Conservation (phyloP, 2,797 vertebrate species). For the Syndactyla subalaris region DNA sequence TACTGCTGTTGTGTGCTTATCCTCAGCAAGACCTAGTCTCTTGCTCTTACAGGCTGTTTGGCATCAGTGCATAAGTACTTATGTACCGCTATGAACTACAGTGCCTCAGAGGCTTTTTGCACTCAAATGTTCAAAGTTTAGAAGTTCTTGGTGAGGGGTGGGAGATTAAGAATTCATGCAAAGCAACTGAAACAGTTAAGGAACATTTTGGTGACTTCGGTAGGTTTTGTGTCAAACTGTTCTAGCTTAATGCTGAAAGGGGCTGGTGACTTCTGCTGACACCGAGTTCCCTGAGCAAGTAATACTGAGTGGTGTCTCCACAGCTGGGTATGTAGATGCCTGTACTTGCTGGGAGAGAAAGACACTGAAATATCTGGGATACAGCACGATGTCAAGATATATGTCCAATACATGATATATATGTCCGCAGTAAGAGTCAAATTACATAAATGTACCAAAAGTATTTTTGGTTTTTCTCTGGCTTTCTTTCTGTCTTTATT, state of each 20-base stretch:
- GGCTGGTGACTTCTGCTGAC: neutral
- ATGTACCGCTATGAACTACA: neutral
- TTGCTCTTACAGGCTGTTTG: neutral
- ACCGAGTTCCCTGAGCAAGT: neutral
- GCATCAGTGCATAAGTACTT: neutral
- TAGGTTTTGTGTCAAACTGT: neutral
- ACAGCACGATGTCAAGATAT: neutral
- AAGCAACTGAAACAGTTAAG: neutral
- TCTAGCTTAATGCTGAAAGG: neutral
- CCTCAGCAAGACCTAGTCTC: neutral
- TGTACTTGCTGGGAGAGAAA: neutral
- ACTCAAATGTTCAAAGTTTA: neutral
- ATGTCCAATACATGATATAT: neutral
- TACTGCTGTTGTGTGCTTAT: neutral
- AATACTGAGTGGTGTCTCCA: neutral
- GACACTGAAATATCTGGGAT: neutral
- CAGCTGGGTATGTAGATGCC: neutral
- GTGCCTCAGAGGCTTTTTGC: neutral
- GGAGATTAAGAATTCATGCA: neutral
- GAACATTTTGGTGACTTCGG: neutral
- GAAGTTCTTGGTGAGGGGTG: neutral
- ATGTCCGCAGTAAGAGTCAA: neutral
- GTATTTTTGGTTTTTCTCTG: neutral
- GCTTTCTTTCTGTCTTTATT: neutral
- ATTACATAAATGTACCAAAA: neutral